Evolutionary conservation across 2,888 invertebrate species (phyloP), one percentile per base, ranked within the genome.

Genomic region (Apoderus coryli): DNA sequence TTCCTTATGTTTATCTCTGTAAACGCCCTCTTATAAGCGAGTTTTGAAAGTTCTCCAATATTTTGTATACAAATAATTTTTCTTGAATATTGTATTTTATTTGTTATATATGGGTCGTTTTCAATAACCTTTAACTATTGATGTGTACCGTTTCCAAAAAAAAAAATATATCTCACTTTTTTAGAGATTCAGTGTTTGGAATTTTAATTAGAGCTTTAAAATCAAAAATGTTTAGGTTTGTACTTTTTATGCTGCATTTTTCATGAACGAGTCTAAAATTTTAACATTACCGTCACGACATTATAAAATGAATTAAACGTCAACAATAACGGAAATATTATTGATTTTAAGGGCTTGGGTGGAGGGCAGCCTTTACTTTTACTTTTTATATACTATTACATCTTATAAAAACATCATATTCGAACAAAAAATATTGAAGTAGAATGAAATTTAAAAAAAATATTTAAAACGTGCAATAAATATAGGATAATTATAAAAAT

Each of bases 61-160:
- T 11, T 26, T 5, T n/a, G 14, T 11, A 14, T n/a, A 26, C 5
- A 26, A 26, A 4, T 26, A 26, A 14, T 13, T 26, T 26, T 26
- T 10, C 26, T 11, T n/a, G 14, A 26, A 26, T 26, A 19, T 7
- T 19, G 6, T 19, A 19, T 19, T 19, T 19, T n/a, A 6, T 19
- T 7, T n/a, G n/a, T 19, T 19, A 19, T 19, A 7, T 19, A 19
- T 19, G 19, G 19, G 19, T 19, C 19, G n/a, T 19, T 19, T 19
- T 19, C 19, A 19, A 19, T n/a, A 19, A 19, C n/a, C 19, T 19
- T 19, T 19, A 19, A 19, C 19, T 19, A 7, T 19, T 19, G 19
- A 7, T n/a, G 6, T 19, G 6, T 19, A 19, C n/a, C 19, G n/a
- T n/a, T 19, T 19, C 7, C 19, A 19, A 19, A 19, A 19, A 19